phyloP scores from a whole-genome alignment of 2,888 invertebrate genomes.

The Andrena trimmerana region DNA sequence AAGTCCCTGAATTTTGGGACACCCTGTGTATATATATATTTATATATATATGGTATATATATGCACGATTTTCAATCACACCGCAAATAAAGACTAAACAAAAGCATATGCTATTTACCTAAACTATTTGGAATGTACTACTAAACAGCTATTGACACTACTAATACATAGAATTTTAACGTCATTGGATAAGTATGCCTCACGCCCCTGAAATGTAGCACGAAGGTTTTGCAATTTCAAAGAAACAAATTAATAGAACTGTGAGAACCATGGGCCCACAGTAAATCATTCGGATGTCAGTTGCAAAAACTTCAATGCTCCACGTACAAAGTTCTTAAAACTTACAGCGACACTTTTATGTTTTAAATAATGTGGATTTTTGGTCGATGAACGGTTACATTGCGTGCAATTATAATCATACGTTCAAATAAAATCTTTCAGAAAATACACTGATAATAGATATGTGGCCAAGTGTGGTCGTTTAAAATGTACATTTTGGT shows the following conservation, averaged over 20 bases:
- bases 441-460: conserved; percentile 59
- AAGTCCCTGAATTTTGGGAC: too few relatives aligned
- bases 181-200: conserved; percentile 27
- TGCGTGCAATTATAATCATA: conserved; percentile 3
- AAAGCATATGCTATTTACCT: conserved; percentile 46
- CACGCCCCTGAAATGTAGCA: conserved; percentile 7
- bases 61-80: conserved; percentile 19
- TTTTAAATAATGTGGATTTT: conserved; percentile 14
- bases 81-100: conserved; percentile 43
- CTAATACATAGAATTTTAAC: conserved; percentile 48
- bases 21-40: not conserved
- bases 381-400: conserved; percentile 25
- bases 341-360: not conserved
- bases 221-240: conserved; percentile 4
- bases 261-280: conserved; percentile 1
- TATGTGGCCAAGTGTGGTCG: conserved; percentile 70
- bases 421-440: conserved; percentile 41
- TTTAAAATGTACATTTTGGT: conserved; percentile 43
- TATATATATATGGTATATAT: not conserved
- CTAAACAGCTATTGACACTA: conserved; percentile 32
- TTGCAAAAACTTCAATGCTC: conserved; percentile 19
- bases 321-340: conserved; percentile 17
- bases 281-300: conserved; percentile 20
- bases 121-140: conserved; percentile 62
- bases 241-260: conserved; percentile 11